phyloP scores from a whole-genome alignment of 30 jellyfish, hydroid and myxozoan genomes.

The Sanderia malayensis region DNA sequence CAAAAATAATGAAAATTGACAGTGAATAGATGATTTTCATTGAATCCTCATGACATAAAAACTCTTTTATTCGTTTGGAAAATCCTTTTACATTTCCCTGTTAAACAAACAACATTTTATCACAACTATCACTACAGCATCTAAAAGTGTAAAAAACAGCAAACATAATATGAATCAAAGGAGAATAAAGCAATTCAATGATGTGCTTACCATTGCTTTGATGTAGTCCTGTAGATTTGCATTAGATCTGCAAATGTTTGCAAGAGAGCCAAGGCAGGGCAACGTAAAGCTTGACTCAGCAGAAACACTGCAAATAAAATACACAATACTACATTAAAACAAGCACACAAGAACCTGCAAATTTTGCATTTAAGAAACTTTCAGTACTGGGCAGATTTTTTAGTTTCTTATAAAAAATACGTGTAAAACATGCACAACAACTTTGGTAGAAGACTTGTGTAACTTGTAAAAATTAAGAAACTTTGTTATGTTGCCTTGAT shows the following conservation, averaged over 20 bases:
- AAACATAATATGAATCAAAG: too few species aligned
- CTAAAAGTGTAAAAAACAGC: too few species aligned
- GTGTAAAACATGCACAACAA: too few species aligned
- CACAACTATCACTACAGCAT: neutral
- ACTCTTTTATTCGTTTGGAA: conserved; percentile 28
- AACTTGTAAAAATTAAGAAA: too few species aligned
- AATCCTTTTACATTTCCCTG: conserved; percentile 47
- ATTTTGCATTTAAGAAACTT: too few species aligned
- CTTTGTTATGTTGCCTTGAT: too few species aligned
- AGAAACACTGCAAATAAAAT: conserved; percentile 19
- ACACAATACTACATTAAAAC: neutral
- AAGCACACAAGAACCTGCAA: too few species aligned
- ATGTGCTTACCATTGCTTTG: conserved; percentile 66
- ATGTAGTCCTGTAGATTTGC: conserved; percentile 49
- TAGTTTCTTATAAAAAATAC: too few species aligned
- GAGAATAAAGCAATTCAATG: too few species aligned
- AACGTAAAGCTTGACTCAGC: conserved; percentile 39
- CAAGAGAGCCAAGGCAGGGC: conserved; percentile 68
- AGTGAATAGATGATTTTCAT: conserved; percentile 48
- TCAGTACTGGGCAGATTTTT: too few species aligned
- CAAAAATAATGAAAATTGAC: conserved; percentile 24
- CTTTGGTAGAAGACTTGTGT: too few species aligned
- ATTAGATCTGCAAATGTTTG: conserved; percentile 68
- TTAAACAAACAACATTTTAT: neutral
- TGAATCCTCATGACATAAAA: conserved; percentile 45